Conservation (phyloP, 2,888 invertebrate species). For the Synanthedon tipuliformis region DNA sequence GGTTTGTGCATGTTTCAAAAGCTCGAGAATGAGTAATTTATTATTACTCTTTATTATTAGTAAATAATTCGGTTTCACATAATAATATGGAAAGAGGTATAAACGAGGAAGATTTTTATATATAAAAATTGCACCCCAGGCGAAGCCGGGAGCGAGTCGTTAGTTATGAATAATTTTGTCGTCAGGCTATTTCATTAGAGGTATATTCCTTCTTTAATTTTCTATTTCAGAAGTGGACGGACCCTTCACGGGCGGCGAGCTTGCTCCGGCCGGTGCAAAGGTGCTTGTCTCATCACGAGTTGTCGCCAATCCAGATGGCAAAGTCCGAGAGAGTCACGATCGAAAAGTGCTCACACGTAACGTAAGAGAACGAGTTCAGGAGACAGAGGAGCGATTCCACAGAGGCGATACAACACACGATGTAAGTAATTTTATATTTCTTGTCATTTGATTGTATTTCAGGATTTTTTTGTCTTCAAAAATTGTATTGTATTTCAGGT, state of each 20-base stretch:
- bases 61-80: too few species aligned
- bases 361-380: slow-evolving; percentile 83
- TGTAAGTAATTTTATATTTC: slow-evolving; percentile 62
- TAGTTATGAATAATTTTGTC: neutral
- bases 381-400: slow-evolving; percentile 87
- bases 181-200: neutral
- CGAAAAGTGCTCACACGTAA: slow-evolving; percentile 83
- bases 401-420: slow-evolving; percentile 88
- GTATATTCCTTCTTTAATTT: neutral
- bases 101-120: too few species aligned
- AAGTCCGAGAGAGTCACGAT: slow-evolving; percentile 86
- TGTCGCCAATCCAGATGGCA: slow-evolving; percentile 77
- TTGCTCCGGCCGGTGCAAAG: slow-evolving; percentile 43
- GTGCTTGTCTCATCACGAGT: slow-evolving; percentile 52
- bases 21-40: too few species aligned
- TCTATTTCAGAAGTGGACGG: slow-evolving; percentile 31
- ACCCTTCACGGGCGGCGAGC: slow-evolving; percentile 22
- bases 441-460: too few species aligned
- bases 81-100: too few species aligned
- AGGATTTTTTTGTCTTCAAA: too few species aligned
- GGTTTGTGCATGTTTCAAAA: too few species aligned
- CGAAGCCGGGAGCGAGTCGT: too few species aligned
- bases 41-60: too few species aligned
- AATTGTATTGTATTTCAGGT: too few species aligned
- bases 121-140: too few species aligned